Conservation (phyloP, 2,797 vertebrate genomes). For the Hirundo rustica region DNA sequence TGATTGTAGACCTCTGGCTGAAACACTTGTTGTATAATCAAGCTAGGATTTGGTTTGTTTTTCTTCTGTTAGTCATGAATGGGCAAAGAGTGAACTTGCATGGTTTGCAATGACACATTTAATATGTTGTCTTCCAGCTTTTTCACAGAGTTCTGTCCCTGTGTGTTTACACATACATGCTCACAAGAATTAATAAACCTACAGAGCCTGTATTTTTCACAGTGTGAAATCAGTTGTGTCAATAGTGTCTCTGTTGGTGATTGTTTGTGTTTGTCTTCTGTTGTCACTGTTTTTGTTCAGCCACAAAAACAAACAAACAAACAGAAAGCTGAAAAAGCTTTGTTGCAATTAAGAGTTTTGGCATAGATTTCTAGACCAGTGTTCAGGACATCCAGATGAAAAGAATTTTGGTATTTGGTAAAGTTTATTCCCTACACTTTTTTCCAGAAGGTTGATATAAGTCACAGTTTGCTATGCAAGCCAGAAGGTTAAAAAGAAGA, state of each 20-base stretch:
- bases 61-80: conserved; percentile 22
- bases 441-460: background rate
- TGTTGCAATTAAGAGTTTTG: background rate
- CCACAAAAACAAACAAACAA: background rate
- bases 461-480: background rate
- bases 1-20: background rate
- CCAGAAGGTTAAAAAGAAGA: background rate
- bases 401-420: background rate
- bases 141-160: background rate
- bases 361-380: background rate
- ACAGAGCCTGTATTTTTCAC: background rate
- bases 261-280: background rate
- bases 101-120: conserved; percentile 12
- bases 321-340: background rate
- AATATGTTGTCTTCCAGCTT: background rate
- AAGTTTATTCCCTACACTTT: background rate
- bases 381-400: background rate
- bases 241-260: background rate
- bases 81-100: conserved; percentile 26
- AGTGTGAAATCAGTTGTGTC: background rate
- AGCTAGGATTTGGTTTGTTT: background rate
- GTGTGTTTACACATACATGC: background rate
- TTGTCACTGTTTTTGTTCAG: background rate
- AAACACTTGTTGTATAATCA: background rate
- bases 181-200: background rate